These are phyloP conservation scores for Camponotus vicinus DNA, from an alignment of 1,140 invertebrate genomes.

Conservation along the genomic window DNA sequence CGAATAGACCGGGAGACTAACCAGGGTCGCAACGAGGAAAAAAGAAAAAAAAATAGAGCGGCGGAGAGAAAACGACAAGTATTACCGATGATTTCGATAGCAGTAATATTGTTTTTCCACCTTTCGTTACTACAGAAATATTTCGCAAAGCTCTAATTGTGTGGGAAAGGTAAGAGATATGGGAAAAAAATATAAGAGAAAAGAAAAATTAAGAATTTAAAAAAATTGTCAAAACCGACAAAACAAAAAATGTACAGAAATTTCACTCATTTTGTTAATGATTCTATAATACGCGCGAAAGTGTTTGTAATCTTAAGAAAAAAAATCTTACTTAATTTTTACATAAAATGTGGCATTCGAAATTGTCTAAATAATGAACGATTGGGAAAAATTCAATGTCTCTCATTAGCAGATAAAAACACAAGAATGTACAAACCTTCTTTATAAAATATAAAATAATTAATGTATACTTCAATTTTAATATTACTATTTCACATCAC, in stretches of 20 bases:
- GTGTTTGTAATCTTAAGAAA: neutral
- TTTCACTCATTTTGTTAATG: conserved; percentile 6
- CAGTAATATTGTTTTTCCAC: conserved; percentile 58
- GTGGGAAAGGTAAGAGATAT: neutral
- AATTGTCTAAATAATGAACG: neutral
- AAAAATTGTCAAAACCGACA: neutral
- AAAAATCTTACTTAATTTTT: neutral
- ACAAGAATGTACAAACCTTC: neutral
- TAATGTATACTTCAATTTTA: neutral
- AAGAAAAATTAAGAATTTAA: conserved; percentile 36
- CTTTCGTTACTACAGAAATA: conserved; percentile 66
- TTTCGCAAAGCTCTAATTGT: conserved; percentile 56
- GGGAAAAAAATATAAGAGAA: conserved; percentile 20
- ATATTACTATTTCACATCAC: neutral
- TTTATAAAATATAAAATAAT: neutral
- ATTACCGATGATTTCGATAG: conserved; percentile 65
- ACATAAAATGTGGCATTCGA: neutral
- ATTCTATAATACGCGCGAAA: neutral
- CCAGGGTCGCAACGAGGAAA: conserved; percentile 24
- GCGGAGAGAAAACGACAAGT: neutral
- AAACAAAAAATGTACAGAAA: conserved; percentile 6
- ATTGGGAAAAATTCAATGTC: neutral
- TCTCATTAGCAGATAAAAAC: neutral
- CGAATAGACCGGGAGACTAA: conserved; percentile 31
- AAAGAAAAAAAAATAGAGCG: neutral